phyloP scores from a whole-genome alignment of 2,113 vertebrate genomes.

The Rhinopomastus cyanomelas region DNA sequence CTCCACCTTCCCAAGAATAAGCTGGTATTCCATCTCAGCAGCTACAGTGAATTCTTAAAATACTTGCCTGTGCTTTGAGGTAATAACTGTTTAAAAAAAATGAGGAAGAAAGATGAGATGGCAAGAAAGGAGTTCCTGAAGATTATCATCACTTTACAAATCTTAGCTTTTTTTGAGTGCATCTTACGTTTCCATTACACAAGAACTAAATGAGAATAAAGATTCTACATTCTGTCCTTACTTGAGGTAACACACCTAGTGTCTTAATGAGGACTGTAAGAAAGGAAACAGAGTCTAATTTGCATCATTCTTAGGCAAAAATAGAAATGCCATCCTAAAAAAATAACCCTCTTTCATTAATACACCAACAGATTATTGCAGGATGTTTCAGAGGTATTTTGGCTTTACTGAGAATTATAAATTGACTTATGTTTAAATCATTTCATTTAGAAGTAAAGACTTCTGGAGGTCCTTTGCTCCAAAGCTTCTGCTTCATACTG shows the following conservation, averaged over 20 bases:
- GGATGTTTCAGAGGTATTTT: neutral
- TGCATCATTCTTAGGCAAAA: neutral
- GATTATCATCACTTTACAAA: neutral
- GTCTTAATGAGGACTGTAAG: neutral
- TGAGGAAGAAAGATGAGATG: neutral
- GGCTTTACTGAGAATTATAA: neutral
- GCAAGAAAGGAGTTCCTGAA: neutral
- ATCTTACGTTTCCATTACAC: neutral
- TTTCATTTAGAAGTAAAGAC: neutral
- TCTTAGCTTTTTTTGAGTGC: neutral
- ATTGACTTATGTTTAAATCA: neutral
- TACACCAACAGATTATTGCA: neutral
- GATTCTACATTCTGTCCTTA: neutral
- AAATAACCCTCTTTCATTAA: neutral
- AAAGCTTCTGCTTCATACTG: neutral
- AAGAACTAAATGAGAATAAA: neutral
- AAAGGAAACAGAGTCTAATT: neutral
- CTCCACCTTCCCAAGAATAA: neutral
- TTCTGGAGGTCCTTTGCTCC: neutral
- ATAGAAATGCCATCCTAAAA: neutral
- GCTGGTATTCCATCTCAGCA: neutral
- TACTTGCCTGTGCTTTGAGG: neutral
- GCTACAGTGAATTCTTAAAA: neutral
- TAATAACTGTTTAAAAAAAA: neutral
- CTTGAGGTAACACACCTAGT: neutral